Evolutionary conservation across 2,113 vertebrate genomes (phyloP).

Genomic region (Myiozetetes cayanensis): DNA sequence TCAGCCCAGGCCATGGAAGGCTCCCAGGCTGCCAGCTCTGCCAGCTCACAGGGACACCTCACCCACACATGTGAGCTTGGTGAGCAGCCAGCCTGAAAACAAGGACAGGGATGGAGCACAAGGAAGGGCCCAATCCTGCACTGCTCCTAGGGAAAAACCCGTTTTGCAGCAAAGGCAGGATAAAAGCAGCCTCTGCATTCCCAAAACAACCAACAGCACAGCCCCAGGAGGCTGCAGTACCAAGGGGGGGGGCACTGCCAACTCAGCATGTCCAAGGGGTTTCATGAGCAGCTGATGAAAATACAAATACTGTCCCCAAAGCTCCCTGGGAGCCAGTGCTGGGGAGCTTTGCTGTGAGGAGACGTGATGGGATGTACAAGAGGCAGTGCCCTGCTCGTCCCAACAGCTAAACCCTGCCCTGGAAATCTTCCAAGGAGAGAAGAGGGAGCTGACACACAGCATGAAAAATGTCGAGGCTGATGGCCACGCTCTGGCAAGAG

Average conservation of each 20-base stretch:
- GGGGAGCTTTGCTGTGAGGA: neutral
- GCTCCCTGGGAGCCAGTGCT: accelerated
- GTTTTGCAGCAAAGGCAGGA: neutral
- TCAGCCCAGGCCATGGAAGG: no score
- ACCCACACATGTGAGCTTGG: accelerated
- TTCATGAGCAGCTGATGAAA: neutral
- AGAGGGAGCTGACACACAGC: neutral
- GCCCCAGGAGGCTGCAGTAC: neutral
- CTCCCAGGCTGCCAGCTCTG: neutral
- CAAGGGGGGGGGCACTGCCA: neutral
- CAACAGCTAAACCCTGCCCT: neutral
- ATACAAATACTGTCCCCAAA: neutral
- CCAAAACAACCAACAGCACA: neutral
- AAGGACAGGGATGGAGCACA: neutral
- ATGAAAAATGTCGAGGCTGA: neutral
- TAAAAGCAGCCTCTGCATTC: neutral
- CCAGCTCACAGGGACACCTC: neutral
- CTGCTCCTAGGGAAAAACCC: neutral
- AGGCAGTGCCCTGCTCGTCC: neutral
- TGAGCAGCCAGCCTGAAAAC: neutral
- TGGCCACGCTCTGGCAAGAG: neutral
- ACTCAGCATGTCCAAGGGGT: accelerated
- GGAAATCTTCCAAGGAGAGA: neutral
- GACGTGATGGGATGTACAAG: accelerated
- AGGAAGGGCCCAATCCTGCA: neutral